Percentiles rank a stretch among this genome's conserved stretches.
phyloP scores from a whole-genome alignment of 2,797 vertebrate genomes.

The Pampus argenteus region DNA sequence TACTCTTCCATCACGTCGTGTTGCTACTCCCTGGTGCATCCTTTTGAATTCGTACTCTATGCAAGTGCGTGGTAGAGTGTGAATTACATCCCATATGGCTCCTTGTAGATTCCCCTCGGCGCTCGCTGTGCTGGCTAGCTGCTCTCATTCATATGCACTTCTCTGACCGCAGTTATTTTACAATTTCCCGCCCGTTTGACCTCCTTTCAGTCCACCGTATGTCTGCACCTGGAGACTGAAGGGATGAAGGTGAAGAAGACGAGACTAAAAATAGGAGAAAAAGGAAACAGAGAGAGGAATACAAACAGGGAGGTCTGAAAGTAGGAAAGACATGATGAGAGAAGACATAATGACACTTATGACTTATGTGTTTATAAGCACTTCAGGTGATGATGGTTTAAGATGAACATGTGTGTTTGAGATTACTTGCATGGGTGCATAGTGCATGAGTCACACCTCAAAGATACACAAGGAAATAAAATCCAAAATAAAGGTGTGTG shows the following conservation, averaged over 20 bases:
- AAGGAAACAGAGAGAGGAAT: not conserved
- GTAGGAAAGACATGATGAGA: not conserved
- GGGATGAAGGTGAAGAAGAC: not conserved
- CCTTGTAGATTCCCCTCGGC: constrained; percentile 36
- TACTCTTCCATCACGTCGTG: constrained; percentile 3
- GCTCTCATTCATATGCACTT: constrained; percentile 22
- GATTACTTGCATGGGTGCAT: not conserved
- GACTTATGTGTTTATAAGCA: too few species aligned
- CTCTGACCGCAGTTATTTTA: constrained; percentile 30
- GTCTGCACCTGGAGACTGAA: constrained; percentile 5
- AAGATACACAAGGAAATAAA: too few species aligned
- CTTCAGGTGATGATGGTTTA: too few species aligned
- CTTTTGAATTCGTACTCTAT: constrained; percentile 39
- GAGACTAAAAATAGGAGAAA: rapidly evolving
- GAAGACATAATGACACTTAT: too few species aligned
- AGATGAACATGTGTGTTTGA: not conserved
- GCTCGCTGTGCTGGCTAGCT: not conserved
- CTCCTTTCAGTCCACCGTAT: constrained; percentile 15
- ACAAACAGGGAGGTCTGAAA: constrained; percentile 1
- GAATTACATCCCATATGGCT: constrained; percentile 46
- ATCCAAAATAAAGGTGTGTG: too few species aligned
- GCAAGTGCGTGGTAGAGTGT: constrained; percentile 49
- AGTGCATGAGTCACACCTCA: not conserved
- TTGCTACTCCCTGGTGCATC: constrained; percentile 1
- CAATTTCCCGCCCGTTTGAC: constrained; percentile 45